These are phyloP conservation scores for Lordiphosa fenestrarum DNA, from an alignment of 2,888 invertebrate genomes.

Conservation along the genomic window DNA sequence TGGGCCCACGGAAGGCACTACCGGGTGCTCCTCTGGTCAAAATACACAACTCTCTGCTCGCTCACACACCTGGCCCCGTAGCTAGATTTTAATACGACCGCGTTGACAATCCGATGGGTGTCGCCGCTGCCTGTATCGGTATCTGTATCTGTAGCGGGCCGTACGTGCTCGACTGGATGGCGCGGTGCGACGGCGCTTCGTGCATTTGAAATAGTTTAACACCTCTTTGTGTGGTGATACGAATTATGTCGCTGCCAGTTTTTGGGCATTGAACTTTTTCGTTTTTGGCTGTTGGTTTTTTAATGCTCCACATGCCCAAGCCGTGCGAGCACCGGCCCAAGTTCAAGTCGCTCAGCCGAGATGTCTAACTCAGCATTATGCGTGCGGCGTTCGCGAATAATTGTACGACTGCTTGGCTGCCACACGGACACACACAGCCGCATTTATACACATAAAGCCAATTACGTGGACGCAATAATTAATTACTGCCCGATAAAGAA, in stretches of 20 bases:
- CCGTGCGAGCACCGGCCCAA: constrained; percentile 26
- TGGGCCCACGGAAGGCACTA: too few relatives aligned
- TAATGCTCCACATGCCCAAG: constrained; percentile 48
- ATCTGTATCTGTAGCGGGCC: constrained; percentile 3
- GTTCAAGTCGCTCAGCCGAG: constrained; percentile 11
- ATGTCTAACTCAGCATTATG: constrained; percentile 17
- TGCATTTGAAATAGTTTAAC: constrained; percentile 60
- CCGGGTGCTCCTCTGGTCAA: too few relatives aligned
- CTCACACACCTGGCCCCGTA: too few relatives aligned
- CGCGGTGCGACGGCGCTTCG: constrained; percentile 19
- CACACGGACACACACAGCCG: constrained; percentile 2
- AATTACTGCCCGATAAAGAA: constrained; percentile 44
- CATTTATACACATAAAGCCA: constrained; percentile 30
- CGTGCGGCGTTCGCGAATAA: constrained; percentile 31
- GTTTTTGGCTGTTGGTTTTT: constrained; percentile 9
- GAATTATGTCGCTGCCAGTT: constrained; percentile 44
- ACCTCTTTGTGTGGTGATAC: constrained; percentile 50
- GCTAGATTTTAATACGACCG: neutral
- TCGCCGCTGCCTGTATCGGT: constrained; percentile 3
- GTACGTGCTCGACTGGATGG: constrained; percentile 3
- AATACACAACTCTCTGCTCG: too few relatives aligned
- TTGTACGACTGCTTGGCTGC: constrained; percentile 10
- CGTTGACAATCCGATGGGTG: constrained; percentile 4
- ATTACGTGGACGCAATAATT: constrained; percentile 61
- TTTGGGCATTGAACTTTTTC: constrained; percentile 58